Evolutionary conservation across 1,140 invertebrate genomes (phyloP).

Genomic region (Planococcus citri): DNA sequence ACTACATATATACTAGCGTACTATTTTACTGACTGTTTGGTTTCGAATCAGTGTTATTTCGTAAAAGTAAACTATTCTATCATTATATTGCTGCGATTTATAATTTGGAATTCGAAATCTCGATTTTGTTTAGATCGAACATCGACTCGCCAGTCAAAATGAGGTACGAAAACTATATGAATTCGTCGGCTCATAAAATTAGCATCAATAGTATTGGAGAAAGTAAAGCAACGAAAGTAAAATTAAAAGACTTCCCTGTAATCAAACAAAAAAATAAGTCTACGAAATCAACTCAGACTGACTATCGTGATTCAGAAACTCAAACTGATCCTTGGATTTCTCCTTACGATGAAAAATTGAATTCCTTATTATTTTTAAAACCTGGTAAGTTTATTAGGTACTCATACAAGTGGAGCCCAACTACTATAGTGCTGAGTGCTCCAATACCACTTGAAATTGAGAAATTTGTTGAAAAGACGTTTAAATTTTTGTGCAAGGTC

Average conservation of each 20-base stretch:
- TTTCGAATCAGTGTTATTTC: too few relatives aligned
- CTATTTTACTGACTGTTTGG: too few relatives aligned
- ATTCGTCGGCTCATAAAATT: constrained; percentile 10
- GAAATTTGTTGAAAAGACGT: too few relatives aligned
- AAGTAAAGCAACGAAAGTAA: neutral
- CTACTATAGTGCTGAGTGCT: too few relatives aligned
- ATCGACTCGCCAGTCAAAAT: neutral
- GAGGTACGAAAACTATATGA: neutral
- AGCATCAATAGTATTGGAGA: neutral
- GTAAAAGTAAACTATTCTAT: too few relatives aligned
- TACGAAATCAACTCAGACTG: constrained; percentile 41
- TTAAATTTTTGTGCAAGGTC: too few relatives aligned
- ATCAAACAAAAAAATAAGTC: neutral
- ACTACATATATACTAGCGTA: too few relatives aligned
- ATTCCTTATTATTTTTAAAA: neutral
- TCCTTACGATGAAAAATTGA: neutral
- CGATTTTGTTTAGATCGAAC: neutral
- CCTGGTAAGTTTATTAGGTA: neutral
- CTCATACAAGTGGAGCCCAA: too few relatives aligned
- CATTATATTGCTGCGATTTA: too few relatives aligned
- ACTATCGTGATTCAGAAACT: constrained; percentile 58
- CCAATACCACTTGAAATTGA: too few relatives aligned
- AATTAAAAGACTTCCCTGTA: neutral
- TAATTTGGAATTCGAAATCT: too few relatives aligned
- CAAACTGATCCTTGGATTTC: constrained; percentile 64